phyloP scores from a whole-genome alignment of 2,797 vertebrate species.

The Pristis pectinata region DNA sequence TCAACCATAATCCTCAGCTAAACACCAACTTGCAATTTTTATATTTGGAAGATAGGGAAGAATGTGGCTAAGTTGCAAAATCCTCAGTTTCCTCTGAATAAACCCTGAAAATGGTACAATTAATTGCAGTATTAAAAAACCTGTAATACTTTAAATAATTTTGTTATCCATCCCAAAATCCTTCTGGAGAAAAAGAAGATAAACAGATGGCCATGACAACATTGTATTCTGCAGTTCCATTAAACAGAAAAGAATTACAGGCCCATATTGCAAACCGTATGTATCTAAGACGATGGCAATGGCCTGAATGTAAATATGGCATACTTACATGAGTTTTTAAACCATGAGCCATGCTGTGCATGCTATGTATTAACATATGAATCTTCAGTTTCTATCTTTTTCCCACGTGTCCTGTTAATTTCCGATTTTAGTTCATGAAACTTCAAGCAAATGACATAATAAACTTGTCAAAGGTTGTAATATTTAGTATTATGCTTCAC shows the following conservation, averaged over 20 bases:
- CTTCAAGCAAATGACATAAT: neutral
- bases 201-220: neutral
- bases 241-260: neutral
- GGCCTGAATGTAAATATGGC: too few relatives aligned
- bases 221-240: neutral
- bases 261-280: too few relatives aligned
- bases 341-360: neutral
- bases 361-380: neutral
- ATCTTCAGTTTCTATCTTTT: neutral
- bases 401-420: neutral
- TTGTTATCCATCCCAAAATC: neutral
- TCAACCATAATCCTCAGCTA: neutral
- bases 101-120: neutral
- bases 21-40: slow-evolving; percentile 2
- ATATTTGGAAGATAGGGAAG: slow-evolving; percentile 30
- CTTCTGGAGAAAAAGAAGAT: neutral
- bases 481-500: neutral
- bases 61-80: neutral
- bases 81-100: neutral
- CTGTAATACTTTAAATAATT: neutral
- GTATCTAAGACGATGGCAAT: too few relatives aligned
- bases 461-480: neutral
- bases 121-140: neutral
- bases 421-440: neutral
- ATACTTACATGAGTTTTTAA: neutral